Conservation (phyloP, 2,113 vertebrate species). For the Arvicanthis niloticus region DNA sequence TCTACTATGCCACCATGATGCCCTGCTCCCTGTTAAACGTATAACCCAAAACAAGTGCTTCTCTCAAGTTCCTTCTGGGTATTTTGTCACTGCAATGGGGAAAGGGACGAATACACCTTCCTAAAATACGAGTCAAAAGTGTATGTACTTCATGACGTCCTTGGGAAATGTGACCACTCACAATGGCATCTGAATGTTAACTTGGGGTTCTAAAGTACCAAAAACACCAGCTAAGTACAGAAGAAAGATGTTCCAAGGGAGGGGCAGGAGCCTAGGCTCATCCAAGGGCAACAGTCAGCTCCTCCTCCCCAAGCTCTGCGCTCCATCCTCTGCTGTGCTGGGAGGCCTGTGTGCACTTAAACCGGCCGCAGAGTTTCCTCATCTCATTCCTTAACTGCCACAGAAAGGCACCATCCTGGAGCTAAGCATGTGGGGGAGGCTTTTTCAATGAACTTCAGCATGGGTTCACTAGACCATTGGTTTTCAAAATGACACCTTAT, state of each 20-base stretch:
- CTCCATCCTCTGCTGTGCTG: neutral
- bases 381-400: neutral
- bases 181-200: neutral
- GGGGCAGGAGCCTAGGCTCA: neutral
- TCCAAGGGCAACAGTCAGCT: neutral
- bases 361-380: neutral
- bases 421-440: neutral
- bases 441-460: slow-evolving; percentile 6
- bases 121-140: slow-evolving; percentile 13
- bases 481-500: slow-evolving; percentile 19
- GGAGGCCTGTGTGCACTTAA: neutral
- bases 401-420: neutral
- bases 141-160: neutral
- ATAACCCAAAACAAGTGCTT: neutral
- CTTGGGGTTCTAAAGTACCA: neutral
- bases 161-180: neutral
- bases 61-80: neutral
- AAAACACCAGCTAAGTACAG: neutral
- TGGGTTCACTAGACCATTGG: neutral
- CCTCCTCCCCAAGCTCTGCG: neutral
- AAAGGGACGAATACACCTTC: neutral
- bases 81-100: neutral
- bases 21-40: neutral
- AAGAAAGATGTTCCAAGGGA: neutral
- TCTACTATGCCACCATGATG: neutral